Percentiles rank a stretch among this genome's conserved stretches.
Conservation (phyloP, 1,140 invertebrate species). For the Contarinia nasturtii region DNA sequence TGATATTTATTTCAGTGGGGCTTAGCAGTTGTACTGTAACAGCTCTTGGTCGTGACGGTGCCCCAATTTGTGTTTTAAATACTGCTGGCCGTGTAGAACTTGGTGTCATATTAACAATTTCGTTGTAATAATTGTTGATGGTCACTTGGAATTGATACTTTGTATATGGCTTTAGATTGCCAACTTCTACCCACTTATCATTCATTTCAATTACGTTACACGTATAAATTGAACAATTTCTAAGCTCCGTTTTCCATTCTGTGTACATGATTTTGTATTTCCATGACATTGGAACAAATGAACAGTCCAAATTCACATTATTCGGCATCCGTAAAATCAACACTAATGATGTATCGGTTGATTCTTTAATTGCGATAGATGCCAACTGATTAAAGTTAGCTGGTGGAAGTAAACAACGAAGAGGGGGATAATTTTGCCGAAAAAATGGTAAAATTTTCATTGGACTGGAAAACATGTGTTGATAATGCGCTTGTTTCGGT, state of each 20-base stretch:
- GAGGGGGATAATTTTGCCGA: constrained; percentile 15
- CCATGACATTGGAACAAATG: constrained; percentile 9
- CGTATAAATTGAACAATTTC: not conserved
- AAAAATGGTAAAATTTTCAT: constrained; percentile 10
- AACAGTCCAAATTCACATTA: not conserved
- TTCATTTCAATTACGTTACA: constrained; percentile 26
- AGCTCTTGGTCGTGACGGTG: constrained; percentile 51
- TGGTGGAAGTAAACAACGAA: constrained; percentile 11
- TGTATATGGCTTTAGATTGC: constrained; percentile 51
- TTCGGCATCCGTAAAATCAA: constrained; percentile 1
- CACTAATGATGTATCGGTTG: not conserved
- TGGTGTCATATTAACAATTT: constrained; percentile 30
- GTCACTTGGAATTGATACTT: constrained; percentile 52
- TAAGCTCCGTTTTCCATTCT: constrained; percentile 11
- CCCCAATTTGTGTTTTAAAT: constrained; percentile 54
- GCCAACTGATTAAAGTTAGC: not conserved
- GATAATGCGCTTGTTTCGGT: not conserved
- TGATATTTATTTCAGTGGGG: constrained; percentile 47
- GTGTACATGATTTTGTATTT: constrained; percentile 8
- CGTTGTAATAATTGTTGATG: constrained; percentile 59
- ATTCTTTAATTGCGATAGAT: not conserved
- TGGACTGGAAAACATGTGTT: no score
- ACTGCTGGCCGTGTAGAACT: constrained; percentile 29
- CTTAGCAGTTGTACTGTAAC: constrained; percentile 45
- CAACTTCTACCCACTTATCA: constrained; percentile 30